phyloP scores from a whole-genome alignment of 2,797 vertebrate species.

The Vipera latastei region DNA sequence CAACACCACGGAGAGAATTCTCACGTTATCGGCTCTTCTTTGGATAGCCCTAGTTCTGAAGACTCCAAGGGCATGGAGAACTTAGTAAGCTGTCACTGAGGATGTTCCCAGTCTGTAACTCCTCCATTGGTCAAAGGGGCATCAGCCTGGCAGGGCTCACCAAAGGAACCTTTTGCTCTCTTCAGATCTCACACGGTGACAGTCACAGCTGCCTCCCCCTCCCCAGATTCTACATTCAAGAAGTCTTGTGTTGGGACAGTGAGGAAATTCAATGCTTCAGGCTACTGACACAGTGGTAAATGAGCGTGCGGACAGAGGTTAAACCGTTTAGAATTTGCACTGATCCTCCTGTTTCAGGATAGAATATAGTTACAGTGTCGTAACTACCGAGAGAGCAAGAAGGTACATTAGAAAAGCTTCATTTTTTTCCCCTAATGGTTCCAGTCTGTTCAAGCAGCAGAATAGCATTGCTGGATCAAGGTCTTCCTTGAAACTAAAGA shows the following conservation, averaged over 20 bases:
- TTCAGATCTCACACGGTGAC: neutral
- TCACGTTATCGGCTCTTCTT: conserved; percentile 70
- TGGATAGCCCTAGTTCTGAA: conserved; percentile 73
- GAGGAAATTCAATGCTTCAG: neutral
- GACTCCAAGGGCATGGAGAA: conserved; percentile 78
- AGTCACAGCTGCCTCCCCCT: neutral
- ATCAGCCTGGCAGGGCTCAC: conserved; percentile 57
- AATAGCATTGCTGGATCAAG: conserved; percentile 21
- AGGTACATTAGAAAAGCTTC: neutral
- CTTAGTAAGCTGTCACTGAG: conserved; percentile 73
- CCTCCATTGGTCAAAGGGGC: conserved; percentile 47
- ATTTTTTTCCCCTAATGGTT: conserved; percentile 30
- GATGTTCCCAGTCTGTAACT: conserved; percentile 17
- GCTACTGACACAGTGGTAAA: neutral
- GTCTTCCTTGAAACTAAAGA: conserved; percentile 36
- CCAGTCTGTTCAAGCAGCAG: neutral
- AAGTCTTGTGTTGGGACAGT: neutral
- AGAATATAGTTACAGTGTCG: conserved; percentile 35
- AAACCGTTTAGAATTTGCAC: conserved; percentile 1
- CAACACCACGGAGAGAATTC: conserved; percentile 89
- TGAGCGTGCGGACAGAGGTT: neutral
- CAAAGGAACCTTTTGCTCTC: conserved; percentile 40
- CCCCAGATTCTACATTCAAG: neutral
- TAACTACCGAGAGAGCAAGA: conserved; percentile 29
- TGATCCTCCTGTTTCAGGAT: conserved; percentile 46